A percentile compares a stretch with the other conserved stretches of the same genome.
Conservation (phyloP, 1,140 invertebrate species). For the Cotesia vestalis region DNA sequence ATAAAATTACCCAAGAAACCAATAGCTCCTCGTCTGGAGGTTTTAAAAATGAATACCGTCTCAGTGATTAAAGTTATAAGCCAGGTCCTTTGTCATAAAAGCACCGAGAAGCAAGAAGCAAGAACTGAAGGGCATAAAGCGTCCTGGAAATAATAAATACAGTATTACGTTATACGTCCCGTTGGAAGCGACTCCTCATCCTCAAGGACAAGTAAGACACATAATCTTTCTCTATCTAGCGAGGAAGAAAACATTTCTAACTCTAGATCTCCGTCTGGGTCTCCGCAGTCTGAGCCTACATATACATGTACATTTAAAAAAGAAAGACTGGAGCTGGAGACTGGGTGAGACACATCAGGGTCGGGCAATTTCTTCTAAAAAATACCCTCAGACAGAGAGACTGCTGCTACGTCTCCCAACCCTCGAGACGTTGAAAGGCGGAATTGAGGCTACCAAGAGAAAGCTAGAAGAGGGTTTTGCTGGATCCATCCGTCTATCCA, state of each 20-base stretch:
- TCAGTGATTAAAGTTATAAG: too few relatives aligned
- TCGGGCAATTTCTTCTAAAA: conserved; percentile 51
- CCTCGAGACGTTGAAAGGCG: conserved; percentile 19
- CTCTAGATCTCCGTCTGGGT: conserved; percentile 36
- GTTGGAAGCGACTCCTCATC: conserved; percentile 35
- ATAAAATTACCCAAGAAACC: too few relatives aligned
- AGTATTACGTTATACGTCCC: conserved; percentile 29
- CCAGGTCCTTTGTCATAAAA: too few relatives aligned
- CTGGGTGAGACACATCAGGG: conserved; percentile 16
- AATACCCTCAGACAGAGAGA: conserved; percentile 31
- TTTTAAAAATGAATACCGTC: too few relatives aligned
- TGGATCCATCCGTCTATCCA: too few relatives aligned
- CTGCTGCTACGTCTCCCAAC: not conserved
- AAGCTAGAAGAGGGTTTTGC: conserved; percentile 8
- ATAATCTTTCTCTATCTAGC: too few relatives aligned
- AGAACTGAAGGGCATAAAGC: not conserved
- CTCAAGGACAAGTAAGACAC: conserved; percentile 31
- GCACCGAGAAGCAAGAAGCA: too few relatives aligned
- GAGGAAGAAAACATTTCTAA: conserved; percentile 38
- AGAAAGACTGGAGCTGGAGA: too few relatives aligned
- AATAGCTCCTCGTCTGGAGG: too few relatives aligned
- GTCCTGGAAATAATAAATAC: conserved; percentile 31
- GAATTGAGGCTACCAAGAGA: conserved; percentile 10
- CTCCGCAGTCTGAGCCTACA: too few relatives aligned
- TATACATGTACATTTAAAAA: too few relatives aligned